Evolutionary conservation across 2,113 vertebrate species (phyloP).

Genomic region (Percina caprodes): DNA sequence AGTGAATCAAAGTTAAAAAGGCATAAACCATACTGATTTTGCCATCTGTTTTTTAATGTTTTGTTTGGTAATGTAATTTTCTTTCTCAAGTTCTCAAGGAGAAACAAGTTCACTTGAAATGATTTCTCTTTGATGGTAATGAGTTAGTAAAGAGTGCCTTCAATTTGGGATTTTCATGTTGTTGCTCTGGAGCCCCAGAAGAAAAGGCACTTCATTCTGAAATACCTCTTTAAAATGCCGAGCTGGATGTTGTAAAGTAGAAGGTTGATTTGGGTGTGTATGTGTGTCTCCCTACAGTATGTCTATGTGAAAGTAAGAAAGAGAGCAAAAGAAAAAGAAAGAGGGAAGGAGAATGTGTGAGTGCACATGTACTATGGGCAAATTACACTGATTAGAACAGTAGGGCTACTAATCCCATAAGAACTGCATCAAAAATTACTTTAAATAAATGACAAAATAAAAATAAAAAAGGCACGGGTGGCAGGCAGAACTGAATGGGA

Average conservation of each 20-base stretch:
- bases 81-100: constrained; percentile 36
- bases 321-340: background rate
- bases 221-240: constrained; percentile 35
- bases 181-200: constrained; percentile 24
- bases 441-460: constrained; percentile 30
- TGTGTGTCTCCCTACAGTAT: constrained; percentile 18
- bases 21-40: constrained; percentile 11
- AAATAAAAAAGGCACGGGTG: constrained; percentile 47
- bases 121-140: constrained; percentile 57
- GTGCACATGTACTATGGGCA: constrained; percentile 15
- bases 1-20: constrained; percentile 25
- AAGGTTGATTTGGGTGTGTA: constrained; percentile 14
- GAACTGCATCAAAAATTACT: constrained; percentile 58
- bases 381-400: constrained; percentile 59
- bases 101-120: constrained; percentile 46
- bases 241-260: constrained; percentile 44
- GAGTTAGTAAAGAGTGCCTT: constrained; percentile 48
- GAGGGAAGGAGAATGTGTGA: constrained; percentile 35
- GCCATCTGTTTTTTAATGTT: constrained; percentile 32
- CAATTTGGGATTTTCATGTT: constrained; percentile 43
- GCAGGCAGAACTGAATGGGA: constrained; percentile 54
- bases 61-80: constrained; percentile 48
- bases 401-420: constrained; percentile 61
- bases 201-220: constrained; percentile 35
- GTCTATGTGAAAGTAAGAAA: constrained; percentile 14